A percentile compares a stretch with the other conserved stretches of the same genome.
These are phyloP conservation scores for Punctoribates punctum DNA, from an alignment of 2,888 invertebrate genomes.

Conservation along the genomic window DNA sequence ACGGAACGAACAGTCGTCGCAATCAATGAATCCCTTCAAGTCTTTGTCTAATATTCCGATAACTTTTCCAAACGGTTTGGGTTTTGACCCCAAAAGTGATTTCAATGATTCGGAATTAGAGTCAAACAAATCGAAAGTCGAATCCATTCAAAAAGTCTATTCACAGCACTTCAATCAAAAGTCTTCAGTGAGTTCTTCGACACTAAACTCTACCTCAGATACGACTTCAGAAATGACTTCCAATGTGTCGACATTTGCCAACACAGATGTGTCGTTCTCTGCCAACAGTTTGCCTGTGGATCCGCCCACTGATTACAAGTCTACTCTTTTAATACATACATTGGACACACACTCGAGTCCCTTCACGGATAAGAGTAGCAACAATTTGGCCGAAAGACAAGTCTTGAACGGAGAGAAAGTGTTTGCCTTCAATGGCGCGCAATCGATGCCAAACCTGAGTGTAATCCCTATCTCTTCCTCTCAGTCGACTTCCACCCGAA, in stretches of 20 bases:
- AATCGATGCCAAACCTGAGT: conserved; percentile 48
- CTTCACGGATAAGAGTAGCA: conserved; percentile 1
- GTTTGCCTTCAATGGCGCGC: conserved; percentile 13
- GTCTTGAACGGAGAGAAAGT: neutral
- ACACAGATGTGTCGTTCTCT: neutral
- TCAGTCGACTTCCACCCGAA: conserved; percentile 27
- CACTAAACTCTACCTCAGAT: neutral
- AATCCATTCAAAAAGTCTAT: conserved; percentile 1
- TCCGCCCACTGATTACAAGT: conserved; percentile 20
- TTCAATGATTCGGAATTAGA: conserved; percentile 20
- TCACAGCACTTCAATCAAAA: neutral
- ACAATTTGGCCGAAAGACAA: conserved; percentile 5
- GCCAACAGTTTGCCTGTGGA: conserved; percentile 18
- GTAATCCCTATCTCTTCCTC: conserved; percentile 1
- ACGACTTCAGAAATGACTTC: neutral
- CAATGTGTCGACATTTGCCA: neutral
- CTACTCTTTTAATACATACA: neutral
- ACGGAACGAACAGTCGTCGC: conserved; percentile 36
- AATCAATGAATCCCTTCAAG: conserved; percentile 45
- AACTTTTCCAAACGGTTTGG: conserved; percentile 43
- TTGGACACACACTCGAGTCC: conserved; percentile 18
- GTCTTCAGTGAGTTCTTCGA: neutral
- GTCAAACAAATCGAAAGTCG: conserved; percentile 1
- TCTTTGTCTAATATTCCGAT: conserved; percentile 47
- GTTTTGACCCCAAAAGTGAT: neutral